Percentiles rank a stretch among this genome's conserved stretches.
Evolutionary conservation across 2,888 invertebrate species (phyloP).

Genomic region (Erebia ligea): DNA sequence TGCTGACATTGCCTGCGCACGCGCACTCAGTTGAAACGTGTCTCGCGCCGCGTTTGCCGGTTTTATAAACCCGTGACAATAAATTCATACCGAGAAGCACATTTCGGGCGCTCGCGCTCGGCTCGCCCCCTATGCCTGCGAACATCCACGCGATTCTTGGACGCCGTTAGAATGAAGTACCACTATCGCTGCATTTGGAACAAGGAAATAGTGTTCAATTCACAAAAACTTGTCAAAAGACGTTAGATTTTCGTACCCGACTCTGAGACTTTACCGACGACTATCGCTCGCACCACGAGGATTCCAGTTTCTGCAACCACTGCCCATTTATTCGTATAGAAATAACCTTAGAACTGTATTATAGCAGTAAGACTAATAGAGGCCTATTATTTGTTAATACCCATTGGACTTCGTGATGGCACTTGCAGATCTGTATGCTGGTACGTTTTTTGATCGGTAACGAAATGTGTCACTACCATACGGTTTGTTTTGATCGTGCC

Average conservation of each 20-base stretch:
- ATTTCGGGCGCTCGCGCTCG: slow-evolving; percentile 76
- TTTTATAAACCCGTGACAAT: slow-evolving; percentile 74
- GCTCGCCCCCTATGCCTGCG: slow-evolving; percentile 77
- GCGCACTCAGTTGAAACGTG: slow-evolving; percentile 63
- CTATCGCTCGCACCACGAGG: slow-evolving; percentile 70
- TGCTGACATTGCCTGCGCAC: slow-evolving; percentile 48
- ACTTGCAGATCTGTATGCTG: slow-evolving; percentile 74
- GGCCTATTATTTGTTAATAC: slow-evolving; percentile 56
- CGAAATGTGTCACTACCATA: slow-evolving; percentile 42
- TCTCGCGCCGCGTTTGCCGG: slow-evolving; percentile 69
- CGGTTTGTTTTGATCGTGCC: slow-evolving; percentile 56
- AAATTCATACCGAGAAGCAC: slow-evolving; percentile 70
- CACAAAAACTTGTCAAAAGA: slow-evolving; percentile 96
- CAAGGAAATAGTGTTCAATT: slow-evolving; percentile 95
- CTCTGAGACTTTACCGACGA: slow-evolving; percentile 68
- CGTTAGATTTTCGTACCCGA: slow-evolving; percentile 84
- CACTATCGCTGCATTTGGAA: slow-evolving; percentile 96
- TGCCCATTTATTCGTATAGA: slow-evolving; percentile 72
- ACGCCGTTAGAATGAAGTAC: slow-evolving; percentile 85
- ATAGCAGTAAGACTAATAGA: slow-evolving; percentile 65
- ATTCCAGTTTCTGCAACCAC: slow-evolving; percentile 68
- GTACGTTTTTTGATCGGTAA: slow-evolving; percentile 62
- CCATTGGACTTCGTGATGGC: slow-evolving; percentile 70
- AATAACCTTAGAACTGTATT: slow-evolving; percentile 65
- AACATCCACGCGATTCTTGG: slow-evolving; percentile 72